Evolutionary conservation across 2,888 invertebrate genomes (phyloP).

Genomic region (Hyposoter didymator): DNA sequence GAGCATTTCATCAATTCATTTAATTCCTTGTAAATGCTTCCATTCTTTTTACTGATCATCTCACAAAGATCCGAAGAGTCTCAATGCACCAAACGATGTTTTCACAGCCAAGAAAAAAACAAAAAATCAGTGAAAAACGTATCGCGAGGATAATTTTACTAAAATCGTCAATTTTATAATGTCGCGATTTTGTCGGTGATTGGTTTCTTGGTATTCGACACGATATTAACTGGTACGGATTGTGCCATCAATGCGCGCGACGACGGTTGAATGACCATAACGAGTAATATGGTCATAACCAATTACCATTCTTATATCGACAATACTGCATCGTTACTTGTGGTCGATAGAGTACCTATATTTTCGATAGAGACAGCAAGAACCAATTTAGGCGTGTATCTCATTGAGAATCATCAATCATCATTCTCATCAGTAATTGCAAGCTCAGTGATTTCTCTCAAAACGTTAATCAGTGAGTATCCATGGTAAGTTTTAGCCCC

Average conservation of each 20-base stretch:
- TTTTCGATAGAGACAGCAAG: conserved; percentile 21
- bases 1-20: background rate
- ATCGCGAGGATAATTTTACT: background rate
- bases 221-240: conserved; percentile 8
- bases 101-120: background rate
- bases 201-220: background rate
- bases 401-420: conserved; percentile 47
- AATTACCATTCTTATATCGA: conserved; percentile 18
- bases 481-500: conserved; percentile 11
- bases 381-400: conserved; percentile 34
- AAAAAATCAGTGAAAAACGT: background rate
- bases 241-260: conserved; percentile 5
- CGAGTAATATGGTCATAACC: conserved; percentile 15
- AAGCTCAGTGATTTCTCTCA: conserved; percentile 16
- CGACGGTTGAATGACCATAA: conserved; percentile 26
- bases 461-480: conserved; percentile 9
- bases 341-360: background rate
- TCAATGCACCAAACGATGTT: background rate
- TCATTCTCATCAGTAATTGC: conserved; percentile 48
- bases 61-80: background rate
- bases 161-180: too few relatives aligned
- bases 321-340: conserved; percentile 26
- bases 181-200: background rate
- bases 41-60: background rate
- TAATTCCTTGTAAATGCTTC: too few relatives aligned